Base-by-base conservation (phyloP, 2,888 invertebrate species). In the Hirtodrosophila histrioides region DNA sequence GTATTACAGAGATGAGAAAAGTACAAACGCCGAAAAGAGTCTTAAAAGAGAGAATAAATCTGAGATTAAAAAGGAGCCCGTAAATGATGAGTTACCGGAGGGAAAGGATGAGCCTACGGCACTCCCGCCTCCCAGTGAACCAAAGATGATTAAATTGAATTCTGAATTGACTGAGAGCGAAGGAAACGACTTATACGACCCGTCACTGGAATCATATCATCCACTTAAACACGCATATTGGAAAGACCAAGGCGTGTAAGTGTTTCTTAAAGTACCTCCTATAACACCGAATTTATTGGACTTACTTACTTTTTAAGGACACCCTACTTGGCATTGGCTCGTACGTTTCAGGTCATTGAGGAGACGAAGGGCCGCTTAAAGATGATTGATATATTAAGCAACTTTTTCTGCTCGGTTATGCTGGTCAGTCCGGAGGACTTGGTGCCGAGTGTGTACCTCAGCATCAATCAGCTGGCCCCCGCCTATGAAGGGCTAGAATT, bases 401-500 rank as follows among this genome's bases (percentile, higher is more conserved):
- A 99, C 92, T 99, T 96, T 91, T 95, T 98, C 70, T 94, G 97
- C 12, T 99, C 99, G 0, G 97, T 99, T 10, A 96, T 98, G 27
- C 94, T 95, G 4, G 92, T 98, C 41, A 96, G 95, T 12, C 98
- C 98, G 0, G 94, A 95, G n/a, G 99, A 99, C 91, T 92, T 99
- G 64, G 90, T 98, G 56, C 94, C 96, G 0, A 97, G 97, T 80
- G 94, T 99, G 12, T 99, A 99, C 91, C 92, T 99, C 75, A 98
- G 98, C 87, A 93, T 99, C n/a, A 99, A 99, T 92, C 96, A 97
- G 91, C 92, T 99, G 43, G 99, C 97, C 0, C 99, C 99, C 0
- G 97, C 98, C 0, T 99, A 98, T 90, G 97, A 98, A 91, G 99
- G 98, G 92, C 89, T 97, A 27, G 97, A 98, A 91, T 92, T 97